phyloP scores from a whole-genome alignment of 1,140 invertebrate species.

The Lordiphosa collinella region DNA sequence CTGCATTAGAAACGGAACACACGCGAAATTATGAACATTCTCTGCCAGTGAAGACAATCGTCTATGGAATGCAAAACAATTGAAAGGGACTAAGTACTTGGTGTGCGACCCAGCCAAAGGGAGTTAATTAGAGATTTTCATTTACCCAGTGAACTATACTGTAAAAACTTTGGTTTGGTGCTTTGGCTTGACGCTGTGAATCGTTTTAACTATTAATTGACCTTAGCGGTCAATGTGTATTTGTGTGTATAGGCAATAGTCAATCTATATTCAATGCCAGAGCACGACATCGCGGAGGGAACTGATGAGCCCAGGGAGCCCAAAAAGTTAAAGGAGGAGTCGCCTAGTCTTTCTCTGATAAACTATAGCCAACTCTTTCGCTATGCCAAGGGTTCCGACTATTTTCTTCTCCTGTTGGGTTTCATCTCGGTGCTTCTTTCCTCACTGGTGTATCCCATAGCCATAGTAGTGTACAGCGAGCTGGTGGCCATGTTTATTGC shows the following conservation, averaged over 20 bases:
- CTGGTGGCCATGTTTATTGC: slow-evolving; percentile 84
- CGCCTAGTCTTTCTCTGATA: slow-evolving; percentile 20
- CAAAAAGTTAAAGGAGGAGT: slow-evolving; percentile 37
- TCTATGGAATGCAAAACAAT: slow-evolving; percentile 34
- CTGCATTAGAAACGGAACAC: slow-evolving; percentile 40
- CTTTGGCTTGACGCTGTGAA: slow-evolving; percentile 14
- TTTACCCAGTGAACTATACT: slow-evolving; percentile 11
- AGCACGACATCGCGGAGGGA: slow-evolving; percentile 1
- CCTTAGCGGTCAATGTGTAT: slow-evolving; percentile 60
- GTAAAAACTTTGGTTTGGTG: slow-evolving; percentile 21
- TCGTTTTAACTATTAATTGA: slow-evolving; percentile 66
- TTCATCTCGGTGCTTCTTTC: slow-evolving; percentile 82
- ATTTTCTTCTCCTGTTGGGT: slow-evolving; percentile 79
- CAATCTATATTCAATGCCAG: slow-evolving; percentile 36
- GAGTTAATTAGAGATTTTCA: slow-evolving; percentile 33
- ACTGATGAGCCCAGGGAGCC: slow-evolving; percentile 6
- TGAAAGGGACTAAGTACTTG: background rate
- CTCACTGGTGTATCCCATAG: slow-evolving; percentile 83
- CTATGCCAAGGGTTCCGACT: slow-evolving; percentile 77
- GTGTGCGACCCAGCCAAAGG: background rate
- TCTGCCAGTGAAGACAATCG: background rate
- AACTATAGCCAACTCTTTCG: slow-evolving; percentile 80
- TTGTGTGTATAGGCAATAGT: slow-evolving; percentile 30
- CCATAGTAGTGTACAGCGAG: slow-evolving; percentile 85
- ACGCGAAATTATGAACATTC: slow-evolving; percentile 1